Base-by-base conservation (phyloP, 2,888 invertebrate genomes). In the Deilephila elpenor region DNA sequence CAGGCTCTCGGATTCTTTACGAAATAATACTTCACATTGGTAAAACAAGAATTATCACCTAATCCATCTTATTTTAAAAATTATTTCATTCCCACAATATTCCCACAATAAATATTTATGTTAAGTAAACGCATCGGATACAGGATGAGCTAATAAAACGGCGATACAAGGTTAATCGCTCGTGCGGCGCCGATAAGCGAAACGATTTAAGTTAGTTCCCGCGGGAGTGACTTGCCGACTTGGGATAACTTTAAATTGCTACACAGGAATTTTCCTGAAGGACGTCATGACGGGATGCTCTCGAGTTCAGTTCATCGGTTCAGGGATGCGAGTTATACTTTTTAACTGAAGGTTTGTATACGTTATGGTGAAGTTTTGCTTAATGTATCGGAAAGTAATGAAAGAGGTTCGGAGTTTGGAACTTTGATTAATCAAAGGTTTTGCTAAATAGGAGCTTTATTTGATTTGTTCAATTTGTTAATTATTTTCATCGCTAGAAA, bases 231-330 rank as follows among this genome's bases (percentile, higher is more conserved):
- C 89, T 91, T 86, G 85, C 85, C 84, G 83, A 84, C 83, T 86
- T 86, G 83, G 83, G 84, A 79, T 84, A 94, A 94, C 91, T 94
- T 94, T 94, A 94, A 93, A 93, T 94, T 94, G 93, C 91, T 90
- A 88, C 88, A 87, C 84, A 88, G 88, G 90, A 91, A 91, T 93
- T 92, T 90, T 87, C 85, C 90, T 87, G 87, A 85, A 84, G 86
- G 84, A 87, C 84, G 86, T 77, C 78, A 78, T 78, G 79, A 77
- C 79, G 80, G 80, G 80, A 81, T 78, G 75, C 70, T 71, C 74
- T 78, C 76, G 77, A 80, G 84, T 82, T 81, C 82, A 56, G 20
- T 59, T 64, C 56, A 67, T 59, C 61, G 37, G 44, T 17, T 59
- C 67, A 5, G 20, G 64, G 72, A 67, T 67, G n/a, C 34, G 56